These are phyloP conservation scores for Brenthis daphne DNA, from an alignment of 2,888 invertebrate species.

Conservation along the genomic window DNA sequence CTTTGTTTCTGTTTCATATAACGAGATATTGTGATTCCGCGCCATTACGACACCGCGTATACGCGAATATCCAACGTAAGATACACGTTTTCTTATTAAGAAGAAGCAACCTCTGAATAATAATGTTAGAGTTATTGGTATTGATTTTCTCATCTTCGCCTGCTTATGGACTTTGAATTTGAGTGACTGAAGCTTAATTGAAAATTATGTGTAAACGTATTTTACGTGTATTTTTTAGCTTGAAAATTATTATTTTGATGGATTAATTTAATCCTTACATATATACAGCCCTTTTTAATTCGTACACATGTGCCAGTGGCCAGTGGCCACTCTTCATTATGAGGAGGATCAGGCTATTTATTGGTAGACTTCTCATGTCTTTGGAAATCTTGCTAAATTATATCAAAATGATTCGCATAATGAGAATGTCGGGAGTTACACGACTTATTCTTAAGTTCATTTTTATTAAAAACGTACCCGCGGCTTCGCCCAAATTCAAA, in stretches of 20 bases:
- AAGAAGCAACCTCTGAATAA: conserved; percentile 67
- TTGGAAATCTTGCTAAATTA: too few relatives aligned
- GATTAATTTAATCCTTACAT: too few relatives aligned
- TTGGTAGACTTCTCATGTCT: too few relatives aligned
- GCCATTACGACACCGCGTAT: conserved; percentile 73
- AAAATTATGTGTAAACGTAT: not conserved
- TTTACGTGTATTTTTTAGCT: not conserved
- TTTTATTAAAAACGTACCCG: too few relatives aligned
- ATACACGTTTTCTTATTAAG: conserved; percentile 80
- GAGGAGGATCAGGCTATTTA: too few relatives aligned
- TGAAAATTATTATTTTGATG: not conserved
- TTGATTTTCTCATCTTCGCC: conserved; percentile 51
- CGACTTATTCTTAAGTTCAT: too few relatives aligned
- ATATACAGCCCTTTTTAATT: too few relatives aligned
- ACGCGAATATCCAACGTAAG: conserved; percentile 77
- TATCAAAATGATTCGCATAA: too few relatives aligned
- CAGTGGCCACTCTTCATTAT: too few relatives aligned
- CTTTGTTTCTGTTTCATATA: conserved; percentile 78
- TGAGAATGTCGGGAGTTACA: too few relatives aligned
- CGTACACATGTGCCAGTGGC: too few relatives aligned
- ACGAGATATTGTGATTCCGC: conserved; percentile 80
- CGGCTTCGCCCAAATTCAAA: too few relatives aligned
- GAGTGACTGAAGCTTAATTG: conserved; percentile 2
- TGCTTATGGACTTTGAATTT: conserved; percentile 17
- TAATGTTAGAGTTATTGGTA: conserved; percentile 54